These are phyloP conservation scores for Zaprionus tsacasi DNA, from an alignment of 1,140 invertebrate genomes.

Conservation along the genomic window DNA sequence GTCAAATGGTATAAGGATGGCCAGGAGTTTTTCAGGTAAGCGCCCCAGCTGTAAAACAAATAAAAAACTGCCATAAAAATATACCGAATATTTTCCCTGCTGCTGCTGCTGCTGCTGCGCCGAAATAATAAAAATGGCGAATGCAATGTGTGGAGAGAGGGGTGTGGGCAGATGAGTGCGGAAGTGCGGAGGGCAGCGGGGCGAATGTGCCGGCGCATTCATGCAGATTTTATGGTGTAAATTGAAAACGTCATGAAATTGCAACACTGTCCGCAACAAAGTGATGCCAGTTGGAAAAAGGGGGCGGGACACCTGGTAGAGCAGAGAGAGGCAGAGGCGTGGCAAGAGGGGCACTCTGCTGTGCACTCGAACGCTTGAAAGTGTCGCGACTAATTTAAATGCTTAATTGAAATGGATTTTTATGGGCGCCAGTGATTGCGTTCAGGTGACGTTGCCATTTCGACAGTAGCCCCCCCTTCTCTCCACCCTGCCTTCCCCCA, in stretches of 20 bases:
- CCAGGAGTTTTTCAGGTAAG: slow-evolving; percentile 89
- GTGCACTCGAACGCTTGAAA: slow-evolving; percentile 52
- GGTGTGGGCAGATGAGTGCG: neutral
- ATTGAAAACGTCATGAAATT: slow-evolving; percentile 83
- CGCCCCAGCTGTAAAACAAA: slow-evolving; percentile 74
- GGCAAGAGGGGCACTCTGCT: neutral
- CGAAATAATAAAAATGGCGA: slow-evolving; percentile 73
- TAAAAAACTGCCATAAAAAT: slow-evolving; percentile 73
- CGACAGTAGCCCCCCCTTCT: slow-evolving; percentile 2
- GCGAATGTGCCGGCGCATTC: slow-evolving; percentile 66
- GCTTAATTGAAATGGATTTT: slow-evolving; percentile 84
- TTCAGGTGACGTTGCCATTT: slow-evolving; percentile 60
- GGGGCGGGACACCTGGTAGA: neutral
- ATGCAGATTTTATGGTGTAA: slow-evolving; percentile 82
- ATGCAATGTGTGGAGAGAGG: neutral
- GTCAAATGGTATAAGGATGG: slow-evolving; percentile 93
- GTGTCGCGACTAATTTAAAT: slow-evolving; percentile 84
- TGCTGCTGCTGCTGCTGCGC: slow-evolving; percentile 52
- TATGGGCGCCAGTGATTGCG: slow-evolving; percentile 71
- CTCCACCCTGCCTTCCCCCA: neutral
- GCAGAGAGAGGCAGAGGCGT: neutral
- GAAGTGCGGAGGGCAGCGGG: neutral
- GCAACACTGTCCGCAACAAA: slow-evolving; percentile 67
- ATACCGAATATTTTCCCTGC: slow-evolving; percentile 50
- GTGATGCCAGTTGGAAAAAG: slow-evolving; percentile 40